A percentile compares a stretch with the other conserved stretches of the same genome.
These are phyloP conservation scores for Shargacucullia verbasci DNA, from an alignment of 2,888 invertebrate genomes.

Conservation along the genomic window DNA sequence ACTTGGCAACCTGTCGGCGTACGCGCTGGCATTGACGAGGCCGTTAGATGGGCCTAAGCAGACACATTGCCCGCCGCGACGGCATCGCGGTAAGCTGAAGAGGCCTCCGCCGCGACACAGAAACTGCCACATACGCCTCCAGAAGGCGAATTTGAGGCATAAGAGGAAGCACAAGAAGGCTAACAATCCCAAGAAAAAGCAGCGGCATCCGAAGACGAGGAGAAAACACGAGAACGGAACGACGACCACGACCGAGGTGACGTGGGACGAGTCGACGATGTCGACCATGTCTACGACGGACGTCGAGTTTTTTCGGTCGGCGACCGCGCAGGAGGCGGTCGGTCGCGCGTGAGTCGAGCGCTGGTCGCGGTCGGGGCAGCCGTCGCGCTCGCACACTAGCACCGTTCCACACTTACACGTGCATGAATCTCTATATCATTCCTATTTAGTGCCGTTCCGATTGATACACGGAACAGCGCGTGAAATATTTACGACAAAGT, in stretches of 20 bases:
- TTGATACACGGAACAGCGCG: slow-evolving; percentile 57
- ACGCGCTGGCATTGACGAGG: slow-evolving; percentile 90
- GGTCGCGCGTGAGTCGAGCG: slow-evolving; percentile 85
- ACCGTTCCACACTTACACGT: slow-evolving; percentile 84
- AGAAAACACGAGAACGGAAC: slow-evolving; percentile 85
- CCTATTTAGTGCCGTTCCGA: slow-evolving; percentile 66
- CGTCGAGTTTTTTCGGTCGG: slow-evolving; percentile 89
- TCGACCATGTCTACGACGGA: slow-evolving; percentile 86
- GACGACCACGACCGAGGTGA: slow-evolving; percentile 83
- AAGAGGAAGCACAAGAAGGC: slow-evolving; percentile 87
- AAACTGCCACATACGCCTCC: slow-evolving; percentile 85
- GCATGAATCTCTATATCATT: slow-evolving; percentile 80
- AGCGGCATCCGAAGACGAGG: slow-evolving; percentile 88
- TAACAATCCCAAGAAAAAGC: slow-evolving; percentile 85
- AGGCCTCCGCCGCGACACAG: slow-evolving; percentile 80
- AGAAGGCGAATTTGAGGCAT: slow-evolving; percentile 79
- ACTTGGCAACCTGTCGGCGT: slow-evolving; percentile 93
- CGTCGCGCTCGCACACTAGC: slow-evolving; percentile 87
- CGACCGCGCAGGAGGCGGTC: slow-evolving; percentile 88
- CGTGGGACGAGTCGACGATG: slow-evolving; percentile 87
- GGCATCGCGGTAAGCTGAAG: slow-evolving; percentile 83
- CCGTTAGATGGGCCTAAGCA: slow-evolving; percentile 78
- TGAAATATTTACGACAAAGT: slow-evolving; percentile 63
- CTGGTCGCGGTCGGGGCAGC: slow-evolving; percentile 85
- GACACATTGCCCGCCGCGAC: slow-evolving; percentile 77